phyloP scores from a whole-genome alignment of 64 coral and sea anemone species.

The Actinia equina region DNA sequence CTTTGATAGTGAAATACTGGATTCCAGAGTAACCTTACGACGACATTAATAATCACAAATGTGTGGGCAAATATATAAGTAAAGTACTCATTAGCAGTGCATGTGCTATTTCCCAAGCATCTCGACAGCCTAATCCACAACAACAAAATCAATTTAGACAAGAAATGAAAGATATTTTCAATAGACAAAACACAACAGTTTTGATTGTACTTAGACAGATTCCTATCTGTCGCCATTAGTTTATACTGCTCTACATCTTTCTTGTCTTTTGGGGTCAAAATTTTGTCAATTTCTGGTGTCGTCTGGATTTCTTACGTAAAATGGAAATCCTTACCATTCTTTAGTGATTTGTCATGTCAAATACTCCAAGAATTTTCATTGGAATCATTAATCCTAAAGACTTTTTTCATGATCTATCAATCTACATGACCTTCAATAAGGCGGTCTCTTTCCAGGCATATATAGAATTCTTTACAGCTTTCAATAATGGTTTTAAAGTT shows the following conservation, averaged over 20 bases:
- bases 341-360: background rate
- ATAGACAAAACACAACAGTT: background rate
- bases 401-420: background rate
- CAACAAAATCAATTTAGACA: background rate
- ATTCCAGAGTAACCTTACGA: too few relatives aligned
- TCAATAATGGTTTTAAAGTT: background rate
- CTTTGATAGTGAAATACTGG: too few relatives aligned
- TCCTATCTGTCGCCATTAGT: background rate
- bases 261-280: background rate
- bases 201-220: background rate
- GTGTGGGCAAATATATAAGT: background rate
- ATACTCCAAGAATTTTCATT: background rate
- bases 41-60: background rate
- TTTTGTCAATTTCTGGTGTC: background rate
- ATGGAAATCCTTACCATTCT: background rate
- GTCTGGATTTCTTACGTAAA: background rate
- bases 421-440: background rate
- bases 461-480: background rate
- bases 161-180: background rate
- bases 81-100: background rate
- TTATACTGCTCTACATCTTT: background rate
- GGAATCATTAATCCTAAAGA: background rate
- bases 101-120: background rate
- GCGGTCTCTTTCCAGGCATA: background rate
- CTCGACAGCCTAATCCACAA: background rate